Percentiles rank a stretch among this genome's conserved stretches.
Evolutionary conservation across 2,113 vertebrate species (phyloP).

Genomic region (Mesoclemmys tuberculata): DNA sequence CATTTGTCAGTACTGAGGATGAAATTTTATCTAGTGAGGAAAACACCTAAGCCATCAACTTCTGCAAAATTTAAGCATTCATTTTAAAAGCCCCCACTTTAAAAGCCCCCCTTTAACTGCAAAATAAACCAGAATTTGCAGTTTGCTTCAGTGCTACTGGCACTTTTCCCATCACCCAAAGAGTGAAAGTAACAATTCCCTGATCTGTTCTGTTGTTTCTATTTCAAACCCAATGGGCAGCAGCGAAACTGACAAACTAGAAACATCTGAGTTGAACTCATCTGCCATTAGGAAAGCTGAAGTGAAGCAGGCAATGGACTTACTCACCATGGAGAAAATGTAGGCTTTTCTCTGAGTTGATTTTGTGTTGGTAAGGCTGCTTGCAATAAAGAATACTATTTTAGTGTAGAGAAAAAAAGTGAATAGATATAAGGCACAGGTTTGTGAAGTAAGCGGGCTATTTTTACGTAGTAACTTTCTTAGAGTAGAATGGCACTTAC

Average conservation of each 20-base stretch:
- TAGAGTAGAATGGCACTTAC: not conserved
- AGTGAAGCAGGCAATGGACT: fast-evolving
- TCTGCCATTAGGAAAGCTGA: not conserved
- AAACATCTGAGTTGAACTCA: not conserved
- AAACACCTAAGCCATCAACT: not conserved
- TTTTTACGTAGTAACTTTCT: not conserved
- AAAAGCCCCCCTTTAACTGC: not conserved
- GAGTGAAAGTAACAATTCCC: not conserved
- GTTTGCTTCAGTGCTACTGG: not conserved
- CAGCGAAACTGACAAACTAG: not conserved
- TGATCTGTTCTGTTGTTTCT: not conserved
- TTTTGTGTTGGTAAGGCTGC: not conserved
- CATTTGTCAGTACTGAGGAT: not conserved
- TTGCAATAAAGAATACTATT: not conserved
- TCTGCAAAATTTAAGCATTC: not conserved
- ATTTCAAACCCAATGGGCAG: not conserved
- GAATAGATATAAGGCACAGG: not conserved
- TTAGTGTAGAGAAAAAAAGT: not conserved
- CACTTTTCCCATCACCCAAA: not conserved
- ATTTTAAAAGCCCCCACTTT: not conserved
- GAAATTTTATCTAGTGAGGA: not conserved
- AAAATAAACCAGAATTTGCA: not conserved
- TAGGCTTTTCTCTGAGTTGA: not conserved
- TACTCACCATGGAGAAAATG: not conserved
- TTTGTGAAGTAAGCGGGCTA: not conserved